These are phyloP conservation scores for Capromys pilorides DNA, from an alignment of 2,797 vertebrate species.

Conservation along the genomic window DNA sequence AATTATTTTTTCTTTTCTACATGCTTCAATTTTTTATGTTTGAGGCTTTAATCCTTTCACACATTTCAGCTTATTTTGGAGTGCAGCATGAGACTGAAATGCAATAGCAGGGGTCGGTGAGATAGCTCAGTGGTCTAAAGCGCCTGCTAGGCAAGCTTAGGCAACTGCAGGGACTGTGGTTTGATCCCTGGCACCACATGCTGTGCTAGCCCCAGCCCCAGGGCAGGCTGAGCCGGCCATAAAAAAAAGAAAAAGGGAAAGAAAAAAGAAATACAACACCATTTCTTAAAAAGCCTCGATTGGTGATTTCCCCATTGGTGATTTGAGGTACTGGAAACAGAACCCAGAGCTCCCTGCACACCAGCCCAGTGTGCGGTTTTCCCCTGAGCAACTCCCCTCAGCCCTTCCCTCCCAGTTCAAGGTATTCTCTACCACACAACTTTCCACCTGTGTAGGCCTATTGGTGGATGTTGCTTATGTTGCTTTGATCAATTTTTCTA, in stretches of 20 bases:
- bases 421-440: not conserved
- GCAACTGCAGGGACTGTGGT: too few species aligned
- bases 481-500: not conserved
- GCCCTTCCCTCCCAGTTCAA: not conserved
- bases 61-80: not conserved
- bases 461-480: not conserved
- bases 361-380: not conserved
- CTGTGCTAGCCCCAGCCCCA: too few species aligned
- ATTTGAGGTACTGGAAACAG: not conserved
- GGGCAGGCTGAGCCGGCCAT: too few species aligned
- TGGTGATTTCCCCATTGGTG: not conserved
- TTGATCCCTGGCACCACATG: too few species aligned
- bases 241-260: not conserved
- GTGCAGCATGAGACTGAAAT: not conserved
- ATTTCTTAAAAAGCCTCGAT: not conserved
- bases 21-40: not conserved
- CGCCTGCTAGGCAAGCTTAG: too few species aligned
- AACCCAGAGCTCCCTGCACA: not conserved
- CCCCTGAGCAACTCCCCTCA: not conserved
- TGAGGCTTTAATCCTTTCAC: not conserved
- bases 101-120: not conserved
- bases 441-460: not conserved
- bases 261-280: not conserved
- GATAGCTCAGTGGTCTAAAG: too few species aligned
- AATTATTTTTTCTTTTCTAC: not conserved